Percentiles rank a stretch among this genome's conserved stretches.
These are phyloP conservation scores for Xiphydria camelus DNA, from an alignment of 2,888 invertebrate genomes.

Conservation along the genomic window DNA sequence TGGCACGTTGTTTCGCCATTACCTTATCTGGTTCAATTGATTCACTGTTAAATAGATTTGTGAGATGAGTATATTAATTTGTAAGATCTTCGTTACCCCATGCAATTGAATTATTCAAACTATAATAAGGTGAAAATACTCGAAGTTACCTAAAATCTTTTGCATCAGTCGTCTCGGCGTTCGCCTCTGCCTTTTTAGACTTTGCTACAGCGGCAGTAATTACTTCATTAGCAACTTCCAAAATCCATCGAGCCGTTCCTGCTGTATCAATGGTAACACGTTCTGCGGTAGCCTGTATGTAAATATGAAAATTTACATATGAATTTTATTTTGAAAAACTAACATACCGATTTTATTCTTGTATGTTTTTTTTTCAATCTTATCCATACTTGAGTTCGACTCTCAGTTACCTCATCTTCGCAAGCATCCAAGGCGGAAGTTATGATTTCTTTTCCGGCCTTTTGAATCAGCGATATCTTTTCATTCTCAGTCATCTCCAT, in stretches of 20 bases:
- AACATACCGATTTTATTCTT: too few relatives aligned
- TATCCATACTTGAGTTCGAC: neutral
- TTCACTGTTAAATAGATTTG: too few relatives aligned
- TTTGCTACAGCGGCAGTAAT: slow-evolving; percentile 2
- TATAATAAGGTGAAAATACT: neutral
- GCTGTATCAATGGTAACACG: slow-evolving; percentile 5
- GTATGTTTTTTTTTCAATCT: neutral
- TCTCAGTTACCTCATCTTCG: slow-evolving; percentile 7
- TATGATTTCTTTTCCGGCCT: slow-evolving; percentile 4
- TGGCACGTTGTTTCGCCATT: too few relatives aligned
- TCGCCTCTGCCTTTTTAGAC: too few relatives aligned
- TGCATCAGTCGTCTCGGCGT: neutral
- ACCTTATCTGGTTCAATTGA: too few relatives aligned
- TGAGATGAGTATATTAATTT: too few relatives aligned
- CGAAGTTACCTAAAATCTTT: neutral
- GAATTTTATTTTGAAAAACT: too few relatives aligned
- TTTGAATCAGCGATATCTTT: slow-evolving; percentile 6
- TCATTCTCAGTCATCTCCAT: neutral
- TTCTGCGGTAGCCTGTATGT: slow-evolving; percentile 1
- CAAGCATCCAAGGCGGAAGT: slow-evolving; percentile 4
- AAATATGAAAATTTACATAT: neutral
- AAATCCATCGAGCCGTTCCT: slow-evolving; percentile 9
- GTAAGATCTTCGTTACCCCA: too few relatives aligned
- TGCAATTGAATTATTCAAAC: too few relatives aligned
- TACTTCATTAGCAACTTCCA: slow-evolving; percentile 10